phyloP scores from a whole-genome alignment of 2,113 vertebrate genomes.

The Chunga burmeisteri region DNA sequence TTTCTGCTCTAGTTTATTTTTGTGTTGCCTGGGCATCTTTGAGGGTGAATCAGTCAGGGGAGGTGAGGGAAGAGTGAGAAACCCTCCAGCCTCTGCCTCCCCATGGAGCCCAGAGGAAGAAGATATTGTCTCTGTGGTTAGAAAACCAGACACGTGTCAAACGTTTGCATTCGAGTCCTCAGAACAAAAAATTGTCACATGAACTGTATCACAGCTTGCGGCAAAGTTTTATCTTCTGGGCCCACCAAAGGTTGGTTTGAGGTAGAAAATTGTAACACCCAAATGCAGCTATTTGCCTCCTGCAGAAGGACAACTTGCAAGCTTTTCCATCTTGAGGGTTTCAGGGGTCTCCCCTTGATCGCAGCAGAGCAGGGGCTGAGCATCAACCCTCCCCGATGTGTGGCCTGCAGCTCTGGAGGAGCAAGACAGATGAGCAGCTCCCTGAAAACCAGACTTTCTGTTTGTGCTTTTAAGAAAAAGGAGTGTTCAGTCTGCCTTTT shows the following conservation, averaged over 20 bases:
- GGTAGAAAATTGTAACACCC: background rate
- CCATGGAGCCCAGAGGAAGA: constrained; percentile 15
- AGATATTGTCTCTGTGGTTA: constrained; percentile 62
- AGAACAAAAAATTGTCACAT: background rate
- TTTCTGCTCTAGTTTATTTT: background rate
- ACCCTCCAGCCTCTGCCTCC: background rate
- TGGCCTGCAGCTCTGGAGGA: background rate
- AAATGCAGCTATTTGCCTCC: background rate
- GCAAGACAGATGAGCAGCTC: background rate
- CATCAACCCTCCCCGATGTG: background rate
- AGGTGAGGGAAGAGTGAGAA: constrained; percentile 4
- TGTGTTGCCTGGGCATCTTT: background rate
- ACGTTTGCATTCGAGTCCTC: background rate
- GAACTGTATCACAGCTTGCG: background rate
- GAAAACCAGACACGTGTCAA: constrained; percentile 25
- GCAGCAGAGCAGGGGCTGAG: background rate
- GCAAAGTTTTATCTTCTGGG: background rate
- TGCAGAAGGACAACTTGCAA: background rate
- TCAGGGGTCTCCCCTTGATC: background rate
- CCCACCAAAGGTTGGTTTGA: background rate
- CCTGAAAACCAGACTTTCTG: background rate
- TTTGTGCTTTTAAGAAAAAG: background rate
- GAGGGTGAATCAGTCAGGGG: background rate
- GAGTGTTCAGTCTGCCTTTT: background rate
- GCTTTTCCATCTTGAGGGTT: background rate